phyloP scores from a whole-genome alignment of 2,113 vertebrate genomes.

The Probosciger aterrimus region DNA sequence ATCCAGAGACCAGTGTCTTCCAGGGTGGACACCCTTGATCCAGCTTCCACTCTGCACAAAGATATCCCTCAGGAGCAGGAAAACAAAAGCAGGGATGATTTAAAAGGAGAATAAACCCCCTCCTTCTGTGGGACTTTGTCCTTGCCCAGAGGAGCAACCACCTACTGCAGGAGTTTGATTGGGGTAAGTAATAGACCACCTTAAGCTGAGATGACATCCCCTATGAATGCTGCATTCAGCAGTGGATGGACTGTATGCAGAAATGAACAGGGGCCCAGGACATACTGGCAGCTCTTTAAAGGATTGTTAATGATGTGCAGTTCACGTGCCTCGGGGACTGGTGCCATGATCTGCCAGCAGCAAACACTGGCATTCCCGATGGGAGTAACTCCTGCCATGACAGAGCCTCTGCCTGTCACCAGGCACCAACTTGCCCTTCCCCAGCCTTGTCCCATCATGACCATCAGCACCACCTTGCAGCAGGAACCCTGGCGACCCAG shows the following conservation, averaged over 20 bases:
- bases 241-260: not conserved
- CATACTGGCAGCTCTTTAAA: constrained; percentile 45
- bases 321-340: not conserved
- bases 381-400: not conserved
- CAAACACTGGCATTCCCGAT: not conserved
- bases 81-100: constrained; percentile 2
- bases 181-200: not conserved
- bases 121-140: not conserved
- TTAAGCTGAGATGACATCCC: not conserved
- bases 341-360: constrained; percentile 31
- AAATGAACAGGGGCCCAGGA: not conserved
- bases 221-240: not conserved
- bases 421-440: not conserved
- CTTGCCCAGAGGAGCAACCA: not conserved
- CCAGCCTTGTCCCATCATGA: not conserved
- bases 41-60: not conserved
- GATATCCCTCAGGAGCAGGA: not conserved
- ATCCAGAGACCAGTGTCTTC: not conserved
- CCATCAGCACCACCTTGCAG: not conserved
- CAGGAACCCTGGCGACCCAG: not conserved
- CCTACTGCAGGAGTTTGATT: not conserved
- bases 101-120: not conserved
- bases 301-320: constrained; percentile 34
- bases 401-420: not conserved
- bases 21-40: not conserved